Base-by-base conservation (phyloP, 2,888 invertebrate genomes). In the Brachycybe producta region DNA sequence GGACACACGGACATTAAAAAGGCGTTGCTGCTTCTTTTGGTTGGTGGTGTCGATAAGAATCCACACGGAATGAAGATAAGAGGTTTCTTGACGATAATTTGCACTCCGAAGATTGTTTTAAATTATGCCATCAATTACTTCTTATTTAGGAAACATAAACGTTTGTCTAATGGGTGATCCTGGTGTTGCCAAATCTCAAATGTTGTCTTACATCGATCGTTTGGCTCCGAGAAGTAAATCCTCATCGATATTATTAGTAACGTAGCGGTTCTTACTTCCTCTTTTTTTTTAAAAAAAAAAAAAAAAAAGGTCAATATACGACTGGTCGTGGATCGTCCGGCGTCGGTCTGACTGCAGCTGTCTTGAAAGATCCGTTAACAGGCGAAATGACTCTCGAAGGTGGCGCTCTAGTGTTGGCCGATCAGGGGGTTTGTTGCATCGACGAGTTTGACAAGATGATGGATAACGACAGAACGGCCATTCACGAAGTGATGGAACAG, bases 401-500 rank as follows among this genome's bases (percentile, higher is more conserved):
- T 34, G 98, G 98, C 5, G 94, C 98, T 11, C 70, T 99, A 28
- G 97, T 97, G 32, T 69, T 97, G 57, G 94, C 95, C 1, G 95
- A 97, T 70, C 84, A 88, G 65, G 95, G 95, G 47, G 51, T 61
- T n/a, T n/a, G n/a, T n/a, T n/a, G n/a, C n/a, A n/a, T n/a, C n/a
- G n/a, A n/a, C n/a, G n/a, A 99, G 73, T 99, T 99, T 68, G 98
- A 99, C 72, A 99, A 98, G 73, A 95, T 98, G 97, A 86, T 91
- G 43, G 97, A 98, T 57, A 69, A 71, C 36, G 97, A 98, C 70
- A 77, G 94, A 62, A 91, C 91, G 0, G 88, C 94, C 49, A 92
- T 95, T 59, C 94, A 95, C 67, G 94, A 95, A 73, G 94, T 94
- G 35, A 92, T 92, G 92, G 98, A 98, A 71, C 98, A 99, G 64